Percentiles rank a stretch among this genome's conserved stretches.
These are phyloP conservation scores for Cinclus cinclus DNA, from an alignment of 2,113 vertebrate species.

Conservation along the genomic window DNA sequence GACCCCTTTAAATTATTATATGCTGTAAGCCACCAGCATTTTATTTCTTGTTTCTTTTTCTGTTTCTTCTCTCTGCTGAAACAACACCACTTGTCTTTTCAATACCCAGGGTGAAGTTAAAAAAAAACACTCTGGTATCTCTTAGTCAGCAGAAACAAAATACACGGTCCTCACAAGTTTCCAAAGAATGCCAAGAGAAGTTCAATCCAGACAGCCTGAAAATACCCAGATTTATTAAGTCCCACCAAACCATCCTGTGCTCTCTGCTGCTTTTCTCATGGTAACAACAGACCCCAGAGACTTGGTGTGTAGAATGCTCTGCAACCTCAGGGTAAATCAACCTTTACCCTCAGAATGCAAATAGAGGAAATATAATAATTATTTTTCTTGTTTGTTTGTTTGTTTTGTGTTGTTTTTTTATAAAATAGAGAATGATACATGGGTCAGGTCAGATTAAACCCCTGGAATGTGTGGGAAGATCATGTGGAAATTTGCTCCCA, in stretches of 20 bases:
- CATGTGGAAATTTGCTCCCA: neutral
- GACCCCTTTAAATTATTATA: neutral
- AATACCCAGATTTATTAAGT: neutral
- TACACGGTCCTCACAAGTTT: neutral
- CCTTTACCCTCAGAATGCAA: neutral
- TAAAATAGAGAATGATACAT: neutral
- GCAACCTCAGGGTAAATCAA: neutral
- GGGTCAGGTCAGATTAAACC: neutral
- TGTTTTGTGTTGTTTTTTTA: neutral
- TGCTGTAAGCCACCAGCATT: neutral
- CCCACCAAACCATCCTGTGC: neutral
- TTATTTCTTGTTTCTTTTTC: neutral
- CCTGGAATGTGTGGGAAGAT: rapidly evolving
- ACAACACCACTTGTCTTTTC: neutral
- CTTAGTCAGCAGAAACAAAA: neutral
- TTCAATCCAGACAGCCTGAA: neutral
- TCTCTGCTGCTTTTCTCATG: neutral
- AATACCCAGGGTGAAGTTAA: neutral
- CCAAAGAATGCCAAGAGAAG: neutral
- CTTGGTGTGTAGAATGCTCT: rapidly evolving
- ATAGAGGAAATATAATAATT: neutral
- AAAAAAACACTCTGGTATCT: neutral
- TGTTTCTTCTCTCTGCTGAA: neutral
- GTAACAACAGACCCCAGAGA: neutral
- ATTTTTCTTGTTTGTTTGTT: too few relatives aligned